Percentiles rank a stretch among this genome's conserved stretches.
These are phyloP conservation scores for Hermaeophaga mercurialis DNA, from an alignment of 2,888 invertebrate species.

Conservation along the genomic window DNA sequence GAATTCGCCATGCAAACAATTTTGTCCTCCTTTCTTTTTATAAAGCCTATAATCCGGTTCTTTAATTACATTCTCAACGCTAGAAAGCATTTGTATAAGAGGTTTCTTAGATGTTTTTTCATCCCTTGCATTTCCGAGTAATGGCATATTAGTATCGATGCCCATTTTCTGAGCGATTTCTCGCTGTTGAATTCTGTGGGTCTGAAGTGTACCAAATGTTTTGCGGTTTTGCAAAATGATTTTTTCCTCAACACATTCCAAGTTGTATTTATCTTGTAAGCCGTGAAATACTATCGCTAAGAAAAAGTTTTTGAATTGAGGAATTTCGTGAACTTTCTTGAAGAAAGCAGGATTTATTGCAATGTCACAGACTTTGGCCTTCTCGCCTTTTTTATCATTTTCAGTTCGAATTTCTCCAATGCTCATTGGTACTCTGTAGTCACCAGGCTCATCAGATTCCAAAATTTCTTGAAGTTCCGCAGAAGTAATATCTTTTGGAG, in stretches of 20 bases:
- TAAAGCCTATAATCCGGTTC: constrained; percentile 66
- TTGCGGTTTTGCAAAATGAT: constrained; percentile 75
- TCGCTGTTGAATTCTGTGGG: constrained; percentile 75
- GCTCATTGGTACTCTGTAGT: constrained; percentile 87
- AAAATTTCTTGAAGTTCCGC: constrained; percentile 73
- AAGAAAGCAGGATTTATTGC: constrained; percentile 81
- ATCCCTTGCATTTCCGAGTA: constrained; percentile 43
- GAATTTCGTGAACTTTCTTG: constrained; percentile 72
- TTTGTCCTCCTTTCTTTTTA: constrained; percentile 63
- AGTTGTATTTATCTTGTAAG: constrained; percentile 76
- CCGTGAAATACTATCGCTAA: constrained; percentile 81
- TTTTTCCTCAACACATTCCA: constrained; percentile 69
- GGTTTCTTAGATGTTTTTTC: constrained; percentile 37
- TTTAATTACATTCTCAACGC: constrained; percentile 48
- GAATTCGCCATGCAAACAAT: constrained; percentile 67
- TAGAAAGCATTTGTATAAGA: constrained; percentile 50
- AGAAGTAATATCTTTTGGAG: constrained; percentile 72
- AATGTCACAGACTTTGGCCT: constrained; percentile 80
- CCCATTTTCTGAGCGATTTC: constrained; percentile 61
- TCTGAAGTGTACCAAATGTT: constrained; percentile 73
- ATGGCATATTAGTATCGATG: constrained; percentile 25
- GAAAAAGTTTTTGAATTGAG: constrained; percentile 79
- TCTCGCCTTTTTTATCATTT: constrained; percentile 73
- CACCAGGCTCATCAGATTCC: constrained; percentile 69
- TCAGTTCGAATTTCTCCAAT: constrained; percentile 82